Evolutionary conservation across 1,140 invertebrate species (phyloP).

Genomic region (Lepidurus arcticus): DNA sequence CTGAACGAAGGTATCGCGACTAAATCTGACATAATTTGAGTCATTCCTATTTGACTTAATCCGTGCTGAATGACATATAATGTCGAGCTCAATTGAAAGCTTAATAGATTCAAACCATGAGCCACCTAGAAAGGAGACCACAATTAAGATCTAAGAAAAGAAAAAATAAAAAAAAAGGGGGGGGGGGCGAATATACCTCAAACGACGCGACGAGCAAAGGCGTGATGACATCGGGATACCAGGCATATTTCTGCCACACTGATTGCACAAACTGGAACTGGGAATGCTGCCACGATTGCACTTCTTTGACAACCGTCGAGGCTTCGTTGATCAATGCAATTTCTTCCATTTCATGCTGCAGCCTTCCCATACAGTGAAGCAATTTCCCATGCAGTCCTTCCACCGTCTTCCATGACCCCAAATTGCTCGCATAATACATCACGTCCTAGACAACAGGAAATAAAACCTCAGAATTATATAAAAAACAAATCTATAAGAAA

Average conservation of each 20-base stretch:
- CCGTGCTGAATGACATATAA: not conserved
- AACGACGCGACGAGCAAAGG: conserved; percentile 55
- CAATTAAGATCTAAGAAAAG: not conserved
- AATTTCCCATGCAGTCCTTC: conserved; percentile 18
- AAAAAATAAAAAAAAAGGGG: not conserved
- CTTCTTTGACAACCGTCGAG: conserved; percentile 40
- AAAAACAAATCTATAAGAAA: not conserved
- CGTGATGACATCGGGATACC: conserved; percentile 61
- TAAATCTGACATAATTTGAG: not conserved
- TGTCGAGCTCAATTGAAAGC: not conserved
- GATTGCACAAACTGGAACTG: conserved; percentile 52
- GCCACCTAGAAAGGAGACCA: not conserved
- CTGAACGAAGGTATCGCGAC: not conserved
- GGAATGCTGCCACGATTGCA: conserved; percentile 53
- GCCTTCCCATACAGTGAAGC: not conserved
- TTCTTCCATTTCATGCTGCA: not conserved
- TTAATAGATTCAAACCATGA: not conserved
- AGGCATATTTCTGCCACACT: conserved; percentile 51
- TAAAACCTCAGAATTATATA: too few relatives aligned
- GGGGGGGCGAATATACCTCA: conserved; percentile 41
- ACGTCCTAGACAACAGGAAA: not conserved
- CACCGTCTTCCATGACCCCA: not conserved
- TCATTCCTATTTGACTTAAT: not conserved
- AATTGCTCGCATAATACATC: conserved; percentile 5
- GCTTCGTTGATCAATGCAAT: not conserved